Evolutionary conservation across 1,140 invertebrate species (phyloP).

Genomic region (Saccostrea cuccullata): DNA sequence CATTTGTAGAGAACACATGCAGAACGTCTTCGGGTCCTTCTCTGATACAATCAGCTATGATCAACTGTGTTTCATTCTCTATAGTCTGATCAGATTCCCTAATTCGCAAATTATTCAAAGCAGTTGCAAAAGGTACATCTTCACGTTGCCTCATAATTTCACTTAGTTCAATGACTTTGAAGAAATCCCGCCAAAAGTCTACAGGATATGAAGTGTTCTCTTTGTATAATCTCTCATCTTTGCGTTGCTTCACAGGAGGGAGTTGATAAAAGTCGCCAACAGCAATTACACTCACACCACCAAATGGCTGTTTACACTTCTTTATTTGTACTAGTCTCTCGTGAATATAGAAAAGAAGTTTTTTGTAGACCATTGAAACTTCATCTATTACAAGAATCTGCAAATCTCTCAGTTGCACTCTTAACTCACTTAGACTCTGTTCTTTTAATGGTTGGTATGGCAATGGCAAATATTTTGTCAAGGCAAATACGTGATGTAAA

Average conservation of each 20-base stretch:
- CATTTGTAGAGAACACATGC: too few species aligned
- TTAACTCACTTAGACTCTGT: conserved; percentile 33
- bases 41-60: too few species aligned
- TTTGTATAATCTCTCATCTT: neutral
- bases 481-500: conserved; percentile 43
- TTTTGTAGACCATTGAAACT: conserved; percentile 56
- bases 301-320: conserved; percentile 44
- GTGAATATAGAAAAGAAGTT: conserved; percentile 28
- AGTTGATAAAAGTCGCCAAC: neutral
- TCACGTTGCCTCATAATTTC: too few species aligned
- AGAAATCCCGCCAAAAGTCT: neutral
- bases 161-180: too few species aligned
- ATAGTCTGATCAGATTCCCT: too few species aligned
- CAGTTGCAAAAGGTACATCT: neutral
- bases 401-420: conserved; percentile 42
- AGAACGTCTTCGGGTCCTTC: too few species aligned
- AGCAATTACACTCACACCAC: conserved; percentile 51
- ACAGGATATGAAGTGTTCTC: neutral
- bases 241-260: too few species aligned
- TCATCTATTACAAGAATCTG: conserved; percentile 32
- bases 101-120: conserved; percentile 4
- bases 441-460: neutral
- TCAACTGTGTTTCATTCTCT: too few species aligned
- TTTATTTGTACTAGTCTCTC: conserved; percentile 10
- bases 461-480: conserved; percentile 12